These are phyloP conservation scores for Tapirus indicus DNA, from an alignment of 2,797 vertebrate species.

Conservation along the genomic window DNA sequence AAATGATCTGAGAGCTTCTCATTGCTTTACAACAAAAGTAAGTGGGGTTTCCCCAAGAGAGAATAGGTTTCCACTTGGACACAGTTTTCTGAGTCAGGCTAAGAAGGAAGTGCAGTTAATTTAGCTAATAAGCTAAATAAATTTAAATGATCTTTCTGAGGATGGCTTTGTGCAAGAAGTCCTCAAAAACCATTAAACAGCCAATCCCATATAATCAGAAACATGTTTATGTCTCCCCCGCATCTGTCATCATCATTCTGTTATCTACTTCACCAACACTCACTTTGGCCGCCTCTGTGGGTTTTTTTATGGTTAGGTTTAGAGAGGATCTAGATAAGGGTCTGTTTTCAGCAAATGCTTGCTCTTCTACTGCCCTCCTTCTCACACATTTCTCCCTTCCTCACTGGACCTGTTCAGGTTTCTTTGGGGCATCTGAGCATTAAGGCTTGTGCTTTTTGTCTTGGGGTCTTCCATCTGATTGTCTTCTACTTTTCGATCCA, in stretches of 20 bases:
- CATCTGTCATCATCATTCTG: background rate
- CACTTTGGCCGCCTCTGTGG: background rate
- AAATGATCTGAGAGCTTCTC: conserved; percentile 63
- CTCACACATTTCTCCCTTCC: background rate
- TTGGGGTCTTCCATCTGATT: background rate
- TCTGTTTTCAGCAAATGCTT: background rate
- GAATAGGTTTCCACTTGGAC: background rate
- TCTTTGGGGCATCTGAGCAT: background rate
- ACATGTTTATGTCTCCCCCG: rapidly evolving
- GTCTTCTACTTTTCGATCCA: background rate
- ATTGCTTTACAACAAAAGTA: background rate
- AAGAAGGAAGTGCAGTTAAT: background rate
- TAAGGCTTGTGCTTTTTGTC: background rate
- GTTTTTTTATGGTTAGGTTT: background rate
- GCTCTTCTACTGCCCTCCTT: too few relatives aligned
- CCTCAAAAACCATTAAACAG: background rate
- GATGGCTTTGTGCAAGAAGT: background rate
- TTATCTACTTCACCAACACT: background rate
- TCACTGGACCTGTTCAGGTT: background rate
- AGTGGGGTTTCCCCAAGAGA: background rate
- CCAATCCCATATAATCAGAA: background rate
- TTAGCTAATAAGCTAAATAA: background rate
- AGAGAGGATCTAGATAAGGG: too few relatives aligned
- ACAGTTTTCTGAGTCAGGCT: background rate
- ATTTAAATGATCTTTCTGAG: background rate